Conservation (phyloP, 2,113 vertebrate genomes). For the Cyanoliseus patagonus region DNA sequence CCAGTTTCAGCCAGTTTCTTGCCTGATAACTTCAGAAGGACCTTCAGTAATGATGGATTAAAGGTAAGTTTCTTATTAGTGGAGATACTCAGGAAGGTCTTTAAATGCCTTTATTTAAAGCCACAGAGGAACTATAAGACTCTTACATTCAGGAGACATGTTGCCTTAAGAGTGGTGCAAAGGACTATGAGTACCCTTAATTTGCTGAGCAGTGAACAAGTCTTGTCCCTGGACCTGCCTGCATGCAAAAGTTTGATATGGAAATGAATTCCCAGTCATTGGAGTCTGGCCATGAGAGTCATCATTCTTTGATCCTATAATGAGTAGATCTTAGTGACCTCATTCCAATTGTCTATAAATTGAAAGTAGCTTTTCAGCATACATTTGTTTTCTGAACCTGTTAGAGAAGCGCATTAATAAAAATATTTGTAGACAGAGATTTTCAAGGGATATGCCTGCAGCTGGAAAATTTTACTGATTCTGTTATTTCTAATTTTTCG, state of each 20-base stretch:
- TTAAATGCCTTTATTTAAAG: neutral
- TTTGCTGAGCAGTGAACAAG: neutral
- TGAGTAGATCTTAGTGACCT: neutral
- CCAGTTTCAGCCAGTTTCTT: neutral
- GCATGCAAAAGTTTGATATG: neutral
- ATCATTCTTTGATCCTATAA: neutral
- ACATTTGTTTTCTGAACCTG: neutral
- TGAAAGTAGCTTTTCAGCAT: neutral
- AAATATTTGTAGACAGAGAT: neutral
- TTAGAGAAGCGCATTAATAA: neutral
- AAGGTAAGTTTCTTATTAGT: neutral
- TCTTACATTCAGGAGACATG: accelerated
- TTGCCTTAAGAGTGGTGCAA: neutral
- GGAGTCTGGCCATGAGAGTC: neutral
- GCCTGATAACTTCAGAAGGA: neutral
- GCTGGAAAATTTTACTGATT: neutral
- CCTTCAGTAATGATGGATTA: neutral
- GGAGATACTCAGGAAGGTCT: neutral
- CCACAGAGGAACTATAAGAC: neutral
- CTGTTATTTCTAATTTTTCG: neutral
- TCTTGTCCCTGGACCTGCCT: neutral
- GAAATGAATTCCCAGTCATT: neutral
- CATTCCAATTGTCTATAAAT: neutral
- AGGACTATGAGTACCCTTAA: neutral
- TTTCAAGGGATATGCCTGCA: neutral